These are phyloP conservation scores for Channa argus DNA, from an alignment of 2,113 vertebrate genomes.

Conservation along the genomic window DNA sequence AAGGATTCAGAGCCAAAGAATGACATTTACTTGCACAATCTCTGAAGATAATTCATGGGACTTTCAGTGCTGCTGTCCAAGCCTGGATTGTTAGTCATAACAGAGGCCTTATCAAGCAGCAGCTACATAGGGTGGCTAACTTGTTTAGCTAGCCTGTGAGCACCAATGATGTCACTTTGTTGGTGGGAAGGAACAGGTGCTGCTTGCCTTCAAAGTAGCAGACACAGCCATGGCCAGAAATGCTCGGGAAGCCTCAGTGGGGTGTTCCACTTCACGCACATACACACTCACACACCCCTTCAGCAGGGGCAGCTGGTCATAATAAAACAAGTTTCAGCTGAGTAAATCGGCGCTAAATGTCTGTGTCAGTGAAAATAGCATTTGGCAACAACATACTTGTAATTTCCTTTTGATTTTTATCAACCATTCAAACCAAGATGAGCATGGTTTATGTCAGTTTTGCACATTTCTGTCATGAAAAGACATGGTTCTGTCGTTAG, in stretches of 20 bases:
- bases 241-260: conserved; percentile 29
- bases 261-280: conserved; percentile 7
- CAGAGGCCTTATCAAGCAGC: conserved; percentile 12
- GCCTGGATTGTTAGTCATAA: conserved; percentile 41
- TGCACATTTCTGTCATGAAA: not conserved
- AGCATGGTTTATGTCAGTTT: not conserved
- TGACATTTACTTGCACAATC: conserved; percentile 44
- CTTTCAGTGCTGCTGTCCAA: conserved; percentile 17
- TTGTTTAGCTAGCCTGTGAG: conserved; percentile 15
- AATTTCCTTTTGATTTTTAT: conserved; percentile 7
- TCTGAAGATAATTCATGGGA: conserved; percentile 19
- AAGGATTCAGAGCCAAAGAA: conserved; percentile 18
- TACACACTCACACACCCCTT: conserved; percentile 1
- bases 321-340: conserved; percentile 32
- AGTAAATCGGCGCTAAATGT: conserved; percentile 22
- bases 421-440: not conserved
- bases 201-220: conserved; percentile 48
- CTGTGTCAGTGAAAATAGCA: not conserved
- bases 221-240: conserved; percentile 39
- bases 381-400: not conserved
- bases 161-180: conserved; percentile 55
- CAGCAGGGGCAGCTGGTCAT: conserved; percentile 38
- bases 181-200: conserved; percentile 69
- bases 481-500: not conserved
- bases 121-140: conserved; percentile 7